Evolutionary conservation across 2,113 vertebrate genomes (phyloP).

Genomic region (Lota lota): DNA sequence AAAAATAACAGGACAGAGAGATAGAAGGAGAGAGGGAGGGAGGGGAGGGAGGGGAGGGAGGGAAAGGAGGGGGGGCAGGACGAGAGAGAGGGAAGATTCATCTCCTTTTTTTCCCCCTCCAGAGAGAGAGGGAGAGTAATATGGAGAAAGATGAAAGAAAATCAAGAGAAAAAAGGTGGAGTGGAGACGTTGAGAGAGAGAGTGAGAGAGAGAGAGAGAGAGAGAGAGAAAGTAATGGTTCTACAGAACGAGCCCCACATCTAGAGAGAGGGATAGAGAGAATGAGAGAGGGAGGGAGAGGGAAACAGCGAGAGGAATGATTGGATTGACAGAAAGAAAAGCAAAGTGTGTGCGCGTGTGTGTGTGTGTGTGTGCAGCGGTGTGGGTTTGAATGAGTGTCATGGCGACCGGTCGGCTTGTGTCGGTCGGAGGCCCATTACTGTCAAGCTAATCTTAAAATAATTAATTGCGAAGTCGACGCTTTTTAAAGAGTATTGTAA

Average conservation of each 20-base stretch:
- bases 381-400: constrained; percentile 20
- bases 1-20: not conserved
- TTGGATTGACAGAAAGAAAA: constrained; percentile 7
- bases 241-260: no score
- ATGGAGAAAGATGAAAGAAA: not conserved
- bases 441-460: constrained; percentile 82
- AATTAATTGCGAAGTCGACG: constrained; percentile 79
- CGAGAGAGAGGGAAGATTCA: not conserved
- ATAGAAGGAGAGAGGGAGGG: constrained; percentile 17
- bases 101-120: not conserved
- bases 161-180: not conserved
- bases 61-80: constrained; percentile 8
- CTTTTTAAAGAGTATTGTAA: constrained; percentile 81
- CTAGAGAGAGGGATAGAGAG: not conserved
- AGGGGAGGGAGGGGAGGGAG: constrained; percentile 23
- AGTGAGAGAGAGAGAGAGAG: constrained; percentile 17
- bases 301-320: constrained; percentile 6
- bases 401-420: constrained; percentile 48
- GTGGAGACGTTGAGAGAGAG: not conserved
- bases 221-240: constrained; percentile 7
- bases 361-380: constrained; percentile 1
- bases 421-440: constrained; percentile 75
- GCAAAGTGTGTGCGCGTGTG: constrained; percentile 3
- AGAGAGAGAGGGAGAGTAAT: not conserved
- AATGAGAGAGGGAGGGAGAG: constrained; percentile 23